Conservation (phyloP, 1,140 invertebrate species). For the Drosophila sproati region DNA sequence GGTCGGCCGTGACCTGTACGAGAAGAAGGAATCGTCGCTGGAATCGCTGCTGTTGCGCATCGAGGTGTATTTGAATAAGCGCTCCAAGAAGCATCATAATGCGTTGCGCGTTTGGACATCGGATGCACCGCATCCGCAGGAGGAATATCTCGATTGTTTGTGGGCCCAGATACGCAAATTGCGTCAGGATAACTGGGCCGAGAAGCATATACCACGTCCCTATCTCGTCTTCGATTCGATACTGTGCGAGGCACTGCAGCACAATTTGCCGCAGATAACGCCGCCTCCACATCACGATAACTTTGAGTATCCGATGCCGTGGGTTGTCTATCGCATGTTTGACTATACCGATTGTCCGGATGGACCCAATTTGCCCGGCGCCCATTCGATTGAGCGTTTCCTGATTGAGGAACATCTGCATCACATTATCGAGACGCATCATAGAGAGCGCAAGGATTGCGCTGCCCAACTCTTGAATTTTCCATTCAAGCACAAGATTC, state of each 20-base stretch:
- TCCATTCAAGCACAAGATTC: slow-evolving; percentile 96
- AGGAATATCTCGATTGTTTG: slow-evolving; percentile 99
- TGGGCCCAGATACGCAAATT: slow-evolving; percentile 98
- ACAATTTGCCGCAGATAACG: slow-evolving; percentile 95
- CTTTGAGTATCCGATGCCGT: slow-evolving; percentile 95
- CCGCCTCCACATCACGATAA: slow-evolving; percentile 96
- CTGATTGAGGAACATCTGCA: slow-evolving; percentile 98
- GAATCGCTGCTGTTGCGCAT: slow-evolving; percentile 96
- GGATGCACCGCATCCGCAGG: slow-evolving; percentile 97
- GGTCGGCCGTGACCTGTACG: slow-evolving; percentile 97
- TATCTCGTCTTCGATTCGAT: slow-evolving; percentile 98
- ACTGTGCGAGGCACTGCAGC: slow-evolving; percentile 97
- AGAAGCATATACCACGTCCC: slow-evolving; percentile 97
- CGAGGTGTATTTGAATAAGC: slow-evolving; percentile 97
- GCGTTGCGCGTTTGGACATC: slow-evolving; percentile 96
- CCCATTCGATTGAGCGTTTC: slow-evolving; percentile 98
- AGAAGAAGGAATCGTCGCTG: slow-evolving; percentile 97
- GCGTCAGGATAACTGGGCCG: slow-evolving; percentile 97
- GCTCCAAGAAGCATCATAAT: slow-evolving; percentile 95
- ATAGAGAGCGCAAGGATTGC: slow-evolving; percentile 96
- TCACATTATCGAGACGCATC: slow-evolving; percentile 96
- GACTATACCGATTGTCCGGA: slow-evolving; percentile 99
- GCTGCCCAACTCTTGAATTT: slow-evolving; percentile 96
- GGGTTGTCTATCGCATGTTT: slow-evolving; percentile 97
- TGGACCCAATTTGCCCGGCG: slow-evolving; percentile 94